Conservation (phyloP, 2,797 vertebrate species). For the Mionectes olivaceus region DNA sequence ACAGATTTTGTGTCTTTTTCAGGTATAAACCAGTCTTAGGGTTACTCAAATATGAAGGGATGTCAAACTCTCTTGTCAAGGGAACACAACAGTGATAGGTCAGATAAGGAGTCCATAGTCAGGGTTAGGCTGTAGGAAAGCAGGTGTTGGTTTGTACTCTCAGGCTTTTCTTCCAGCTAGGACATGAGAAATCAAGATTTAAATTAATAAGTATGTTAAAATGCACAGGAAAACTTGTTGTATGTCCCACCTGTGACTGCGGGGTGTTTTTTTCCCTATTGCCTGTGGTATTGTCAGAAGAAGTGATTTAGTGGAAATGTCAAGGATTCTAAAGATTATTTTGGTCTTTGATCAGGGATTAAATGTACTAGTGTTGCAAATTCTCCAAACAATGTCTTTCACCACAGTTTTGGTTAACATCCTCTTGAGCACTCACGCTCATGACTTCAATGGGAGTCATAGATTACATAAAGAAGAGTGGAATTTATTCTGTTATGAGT, state of each 20-base stretch:
- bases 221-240: not conserved
- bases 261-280: fast-evolving
- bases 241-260: not conserved
- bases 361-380: not conserved
- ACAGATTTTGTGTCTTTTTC: not conserved
- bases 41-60: not conserved
- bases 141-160: not conserved
- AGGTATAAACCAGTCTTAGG: not conserved
- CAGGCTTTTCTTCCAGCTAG: not conserved
- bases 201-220: not conserved
- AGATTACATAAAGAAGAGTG: not conserved
- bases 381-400: not conserved
- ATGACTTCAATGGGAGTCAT: not conserved
- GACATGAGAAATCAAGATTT: not conserved
- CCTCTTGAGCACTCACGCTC: not conserved
- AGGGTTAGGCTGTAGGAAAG: not conserved
- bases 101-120: fast-evolving
- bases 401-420: not conserved
- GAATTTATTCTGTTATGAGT: conserved; percentile 9
- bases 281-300: not conserved
- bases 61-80: too few relatives aligned
- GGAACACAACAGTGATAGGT: not conserved
- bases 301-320: not conserved
- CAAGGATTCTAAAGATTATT: not conserved
- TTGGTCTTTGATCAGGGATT: not conserved